phyloP scores from a whole-genome alignment of 2,113 vertebrate species.

The Gymnocephalus cernua region DNA sequence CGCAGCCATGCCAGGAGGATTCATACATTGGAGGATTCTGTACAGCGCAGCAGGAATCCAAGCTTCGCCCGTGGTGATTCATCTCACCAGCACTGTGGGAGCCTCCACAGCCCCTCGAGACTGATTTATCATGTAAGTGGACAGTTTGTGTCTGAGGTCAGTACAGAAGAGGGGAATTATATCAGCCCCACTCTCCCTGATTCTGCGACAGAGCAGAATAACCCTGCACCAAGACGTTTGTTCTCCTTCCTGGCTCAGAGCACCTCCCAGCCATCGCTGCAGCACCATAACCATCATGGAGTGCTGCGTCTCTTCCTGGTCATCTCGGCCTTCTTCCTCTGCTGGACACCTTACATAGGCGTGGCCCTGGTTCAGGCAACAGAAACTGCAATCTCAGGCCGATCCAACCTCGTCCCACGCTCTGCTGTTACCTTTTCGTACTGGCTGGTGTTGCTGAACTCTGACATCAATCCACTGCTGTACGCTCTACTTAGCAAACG shows the following conservation, averaged over 20 bases:
- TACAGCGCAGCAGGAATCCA: constrained; percentile 74
- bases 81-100: constrained; percentile 39
- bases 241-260: constrained; percentile 70
- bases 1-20: constrained; percentile 84
- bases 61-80: constrained; percentile 33
- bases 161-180: constrained; percentile 26
- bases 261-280: constrained; percentile 47
- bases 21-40: constrained; percentile 83
- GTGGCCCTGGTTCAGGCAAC: constrained; percentile 83
- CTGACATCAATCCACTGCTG: constrained; percentile 86
- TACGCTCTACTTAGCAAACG: constrained; percentile 87
- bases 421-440: constrained; percentile 83
- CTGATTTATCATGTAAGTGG: constrained; percentile 82
- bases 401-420: constrained; percentile 74
- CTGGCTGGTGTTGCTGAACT: constrained; percentile 87
- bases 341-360: constrained; percentile 86
- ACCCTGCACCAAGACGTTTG: constrained; percentile 45
- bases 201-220: constrained; percentile 32
- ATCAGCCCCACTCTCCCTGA: constrained; percentile 4
- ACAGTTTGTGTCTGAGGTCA: constrained; percentile 73
- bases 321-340: constrained; percentile 85
- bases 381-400: constrained; percentile 77
- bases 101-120: constrained; percentile 68
- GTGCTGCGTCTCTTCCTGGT: constrained; percentile 84
- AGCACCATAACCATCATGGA: constrained; percentile 77